Conservation (phyloP, 2,797 vertebrate species). For the Danio tinwini region DNA sequence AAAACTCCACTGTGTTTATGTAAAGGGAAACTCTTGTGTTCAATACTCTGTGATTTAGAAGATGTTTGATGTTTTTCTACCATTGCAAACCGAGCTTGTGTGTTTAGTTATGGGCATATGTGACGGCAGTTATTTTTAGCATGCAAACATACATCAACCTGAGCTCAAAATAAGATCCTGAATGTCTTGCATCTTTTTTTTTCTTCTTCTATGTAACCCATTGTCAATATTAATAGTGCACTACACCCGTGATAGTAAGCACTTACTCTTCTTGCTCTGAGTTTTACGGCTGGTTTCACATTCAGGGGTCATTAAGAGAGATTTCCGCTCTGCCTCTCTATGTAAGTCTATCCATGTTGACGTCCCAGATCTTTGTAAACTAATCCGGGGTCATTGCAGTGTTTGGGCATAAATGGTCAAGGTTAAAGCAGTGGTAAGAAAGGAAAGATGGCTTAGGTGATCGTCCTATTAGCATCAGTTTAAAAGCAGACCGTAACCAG, state of each 20-base stretch:
- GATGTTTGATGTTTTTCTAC: too few relatives aligned
- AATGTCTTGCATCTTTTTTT: neutral
- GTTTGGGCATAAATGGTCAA: constrained; percentile 9
- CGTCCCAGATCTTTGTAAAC: constrained; percentile 10
- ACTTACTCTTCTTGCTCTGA: neutral
- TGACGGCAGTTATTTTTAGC: too few relatives aligned
- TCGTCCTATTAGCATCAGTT: neutral
- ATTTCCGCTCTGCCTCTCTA: neutral
- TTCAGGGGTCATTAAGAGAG: neutral
- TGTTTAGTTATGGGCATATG: too few relatives aligned
- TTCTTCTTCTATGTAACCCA: neutral
- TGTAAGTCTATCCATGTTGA: constrained; percentile 5
- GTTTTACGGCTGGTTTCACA: neutral
- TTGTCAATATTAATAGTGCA: neutral
- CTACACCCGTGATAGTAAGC: neutral
- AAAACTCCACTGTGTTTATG: too few relatives aligned
- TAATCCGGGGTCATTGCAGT: constrained; percentile 16
- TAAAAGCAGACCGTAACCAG: constrained; percentile 22
- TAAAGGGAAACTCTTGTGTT: too few relatives aligned
- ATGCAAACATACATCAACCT: too few relatives aligned
- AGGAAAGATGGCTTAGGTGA: neutral
- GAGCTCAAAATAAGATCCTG: neutral
- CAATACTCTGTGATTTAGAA: too few relatives aligned
- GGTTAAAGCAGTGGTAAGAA: neutral
- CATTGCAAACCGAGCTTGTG: too few relatives aligned